Percentiles rank a stretch among this genome's conserved stretches.
phyloP scores from a whole-genome alignment of 2,888 invertebrate genomes.

The Megalurothrips usitatus region DNA sequence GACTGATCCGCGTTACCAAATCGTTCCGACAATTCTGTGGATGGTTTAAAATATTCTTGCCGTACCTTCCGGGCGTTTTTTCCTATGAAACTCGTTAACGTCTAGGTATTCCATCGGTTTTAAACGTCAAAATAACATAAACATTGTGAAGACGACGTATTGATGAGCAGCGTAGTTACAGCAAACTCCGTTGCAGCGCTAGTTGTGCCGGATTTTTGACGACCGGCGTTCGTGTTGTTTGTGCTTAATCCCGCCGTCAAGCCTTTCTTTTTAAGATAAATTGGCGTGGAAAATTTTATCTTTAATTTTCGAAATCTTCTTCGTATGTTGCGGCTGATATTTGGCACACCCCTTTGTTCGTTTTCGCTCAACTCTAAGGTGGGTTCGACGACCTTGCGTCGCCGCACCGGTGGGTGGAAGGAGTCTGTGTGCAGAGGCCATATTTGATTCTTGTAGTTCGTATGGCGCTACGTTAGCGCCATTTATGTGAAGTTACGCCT shows the following conservation, averaged over 20 bases:
- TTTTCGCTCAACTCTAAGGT: not conserved
- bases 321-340: too few species aligned
- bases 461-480: not conserved
- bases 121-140: conserved; percentile 14
- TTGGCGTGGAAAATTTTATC: too few species aligned
- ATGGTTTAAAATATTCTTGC: too few species aligned
- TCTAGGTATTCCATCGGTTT: not conserved
- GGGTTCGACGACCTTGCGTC: not conserved
- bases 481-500: not conserved
- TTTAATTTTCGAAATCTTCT: too few species aligned
- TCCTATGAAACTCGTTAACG: not conserved
- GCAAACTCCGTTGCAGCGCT: not conserved
- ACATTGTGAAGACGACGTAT: conserved; percentile 22
- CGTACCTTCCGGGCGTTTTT: not conserved
- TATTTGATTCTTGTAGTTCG: not conserved
- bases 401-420: not conserved
- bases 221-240: not conserved
- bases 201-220: not conserved
- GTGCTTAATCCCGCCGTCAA: not conserved
- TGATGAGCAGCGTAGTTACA: not conserved
- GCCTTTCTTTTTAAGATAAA: too few species aligned
- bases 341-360: too few species aligned
- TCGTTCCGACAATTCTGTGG: too few species aligned
- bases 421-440: not conserved
- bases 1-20: too few species aligned